Evolutionary conservation across 2,888 invertebrate species (phyloP).

Genomic region (Nomada fucata): DNA sequence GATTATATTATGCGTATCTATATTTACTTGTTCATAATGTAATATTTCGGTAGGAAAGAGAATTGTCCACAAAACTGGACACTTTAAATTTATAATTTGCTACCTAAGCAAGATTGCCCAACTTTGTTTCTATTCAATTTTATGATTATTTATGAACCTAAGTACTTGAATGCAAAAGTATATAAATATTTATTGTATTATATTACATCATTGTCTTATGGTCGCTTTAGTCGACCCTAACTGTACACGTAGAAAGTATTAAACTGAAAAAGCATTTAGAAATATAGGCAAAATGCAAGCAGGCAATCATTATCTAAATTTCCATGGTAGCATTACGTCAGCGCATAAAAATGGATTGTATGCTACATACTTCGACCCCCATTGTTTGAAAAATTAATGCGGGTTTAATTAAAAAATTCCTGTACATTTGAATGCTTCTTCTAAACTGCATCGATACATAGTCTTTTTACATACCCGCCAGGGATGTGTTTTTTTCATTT

Average conservation of each 20-base stretch:
- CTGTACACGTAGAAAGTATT: neutral
- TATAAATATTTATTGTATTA: neutral
- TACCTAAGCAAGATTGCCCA: neutral
- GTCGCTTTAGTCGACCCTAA: neutral
- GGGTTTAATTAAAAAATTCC: conserved; percentile 6
- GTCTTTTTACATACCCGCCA: neutral
- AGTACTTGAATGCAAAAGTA: no score
- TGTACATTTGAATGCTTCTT: neutral
- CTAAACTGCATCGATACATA: neutral
- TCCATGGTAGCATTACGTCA: conserved; percentile 50
- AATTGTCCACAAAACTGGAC: neutral
- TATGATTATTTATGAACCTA: neutral
- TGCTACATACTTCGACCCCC: conserved; percentile 29
- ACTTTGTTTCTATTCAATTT: neutral
- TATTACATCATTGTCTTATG: neutral
- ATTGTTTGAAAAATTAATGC: neutral
- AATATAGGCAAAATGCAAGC: conserved; percentile 4
- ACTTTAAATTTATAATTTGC: neutral
- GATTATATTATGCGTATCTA: neutral
- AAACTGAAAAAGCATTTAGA: neutral
- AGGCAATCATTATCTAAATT: conserved; percentile 52
- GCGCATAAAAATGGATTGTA: conserved; percentile 22
- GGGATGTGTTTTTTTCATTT: no score
- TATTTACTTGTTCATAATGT: neutral
- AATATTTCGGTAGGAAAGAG: neutral